Evolutionary conservation across 2,888 invertebrate species (phyloP).

Genomic region (Torymus texanus): DNA sequence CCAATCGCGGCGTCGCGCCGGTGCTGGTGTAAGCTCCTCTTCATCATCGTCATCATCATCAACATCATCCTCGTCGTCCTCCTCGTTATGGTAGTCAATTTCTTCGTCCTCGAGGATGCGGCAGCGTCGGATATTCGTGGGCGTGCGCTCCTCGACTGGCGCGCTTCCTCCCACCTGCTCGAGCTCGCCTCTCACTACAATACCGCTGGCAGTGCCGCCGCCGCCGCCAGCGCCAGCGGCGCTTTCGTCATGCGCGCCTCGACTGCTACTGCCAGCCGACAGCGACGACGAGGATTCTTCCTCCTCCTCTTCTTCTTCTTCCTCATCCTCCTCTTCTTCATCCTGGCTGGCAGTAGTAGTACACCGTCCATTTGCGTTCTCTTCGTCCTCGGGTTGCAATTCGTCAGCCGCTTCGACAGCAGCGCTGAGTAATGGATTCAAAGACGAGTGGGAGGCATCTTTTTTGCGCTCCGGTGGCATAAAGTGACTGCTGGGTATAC

Average conservation of each 20-base stretch:
- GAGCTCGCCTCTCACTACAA: conserved; percentile 62
- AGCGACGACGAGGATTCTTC: conserved; percentile 16
- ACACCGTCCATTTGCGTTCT: conserved; percentile 27
- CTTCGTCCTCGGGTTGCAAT: conserved; percentile 50
- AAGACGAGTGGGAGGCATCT: conserved; percentile 17
- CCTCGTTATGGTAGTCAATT: conserved; percentile 5
- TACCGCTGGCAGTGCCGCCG: conserved; percentile 41
- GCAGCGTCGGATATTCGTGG: conserved; percentile 55
- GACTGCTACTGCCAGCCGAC: conserved; percentile 55
- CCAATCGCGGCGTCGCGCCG: conserved; percentile 38
- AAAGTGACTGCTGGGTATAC: conserved; percentile 49
- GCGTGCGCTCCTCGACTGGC: conserved; percentile 74
- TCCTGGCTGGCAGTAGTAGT: neutral
- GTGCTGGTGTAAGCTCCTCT: conserved; percentile 69
- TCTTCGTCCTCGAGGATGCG: too few relatives aligned
- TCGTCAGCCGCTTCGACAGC: conserved; percentile 19
- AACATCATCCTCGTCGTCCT: conserved; percentile 72
- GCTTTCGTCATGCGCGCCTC: conserved; percentile 70
- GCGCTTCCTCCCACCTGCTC: conserved; percentile 62
- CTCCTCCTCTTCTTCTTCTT: conserved; percentile 48
- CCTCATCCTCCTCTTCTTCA: conserved; percentile 26
- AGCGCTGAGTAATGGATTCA: conserved; percentile 45
- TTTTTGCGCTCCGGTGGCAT: conserved; percentile 46
- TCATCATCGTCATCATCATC: conserved; percentile 70
- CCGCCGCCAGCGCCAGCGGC: conserved; percentile 56